These are phyloP conservation scores for Gasterosteus nipponicus DNA, from an alignment of 2,113 vertebrate species.

Conservation along the genomic window DNA sequence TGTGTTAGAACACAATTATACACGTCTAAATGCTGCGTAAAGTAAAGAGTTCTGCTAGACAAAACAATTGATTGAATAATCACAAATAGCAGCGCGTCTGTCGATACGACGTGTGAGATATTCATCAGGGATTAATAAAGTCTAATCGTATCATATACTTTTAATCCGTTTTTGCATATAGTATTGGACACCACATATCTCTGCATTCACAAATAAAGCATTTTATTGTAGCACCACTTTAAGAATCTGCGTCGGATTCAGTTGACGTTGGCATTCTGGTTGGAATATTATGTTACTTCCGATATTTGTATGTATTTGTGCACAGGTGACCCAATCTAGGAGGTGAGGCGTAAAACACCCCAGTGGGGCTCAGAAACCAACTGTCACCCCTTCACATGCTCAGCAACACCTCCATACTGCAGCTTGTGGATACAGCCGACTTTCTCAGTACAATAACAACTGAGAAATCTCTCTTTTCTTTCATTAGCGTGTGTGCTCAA, in stretches of 20 bases:
- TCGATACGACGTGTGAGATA: background rate
- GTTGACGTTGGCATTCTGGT: background rate
- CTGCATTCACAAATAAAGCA: background rate
- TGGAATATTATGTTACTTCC: background rate
- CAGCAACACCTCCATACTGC: conserved; percentile 38
- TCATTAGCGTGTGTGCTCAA: conserved; percentile 39
- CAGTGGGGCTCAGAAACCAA: conserved; percentile 38
- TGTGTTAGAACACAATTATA: background rate
- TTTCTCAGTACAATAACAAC: conserved; percentile 53
- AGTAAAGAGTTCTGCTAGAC: background rate
- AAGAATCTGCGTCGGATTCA: background rate
- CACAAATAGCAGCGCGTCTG: background rate
- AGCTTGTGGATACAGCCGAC: conserved; percentile 45
- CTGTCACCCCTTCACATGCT: conserved; percentile 41
- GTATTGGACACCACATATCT: background rate
- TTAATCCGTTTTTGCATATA: background rate
- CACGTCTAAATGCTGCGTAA: background rate
- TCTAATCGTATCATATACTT: background rate
- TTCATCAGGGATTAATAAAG: background rate
- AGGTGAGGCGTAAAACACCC: conserved; percentile 40
- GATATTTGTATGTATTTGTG: conserved; percentile 28
- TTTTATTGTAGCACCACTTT: background rate
- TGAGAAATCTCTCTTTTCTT: conserved; percentile 32
- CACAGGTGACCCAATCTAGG: conserved; percentile 28
- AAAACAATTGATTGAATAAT: background rate